A percentile compares a stretch with the other conserved stretches of the same genome.
Evolutionary conservation across 1,140 invertebrate species (phyloP).

Genomic region (Panagrolaimus sp.): DNA sequence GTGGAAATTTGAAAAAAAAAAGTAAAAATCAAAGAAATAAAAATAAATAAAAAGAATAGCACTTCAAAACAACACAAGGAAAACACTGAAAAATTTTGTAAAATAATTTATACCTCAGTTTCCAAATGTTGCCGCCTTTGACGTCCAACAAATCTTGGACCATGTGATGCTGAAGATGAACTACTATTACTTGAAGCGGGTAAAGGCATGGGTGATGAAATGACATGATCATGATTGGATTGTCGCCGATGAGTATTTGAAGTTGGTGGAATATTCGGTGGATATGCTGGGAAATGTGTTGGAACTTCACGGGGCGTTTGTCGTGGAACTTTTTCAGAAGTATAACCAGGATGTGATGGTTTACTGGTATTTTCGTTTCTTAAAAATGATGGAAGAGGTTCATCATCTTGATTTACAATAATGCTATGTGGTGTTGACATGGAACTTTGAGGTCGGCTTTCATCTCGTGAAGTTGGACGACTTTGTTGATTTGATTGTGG

Average conservation of each 20-base stretch:
- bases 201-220: conserved; percentile 2
- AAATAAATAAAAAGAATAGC: background rate
- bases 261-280: conserved; percentile 2
- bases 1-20: too few species aligned
- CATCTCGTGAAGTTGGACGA: conserved; percentile 8
- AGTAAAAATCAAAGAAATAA: conserved; percentile 1
- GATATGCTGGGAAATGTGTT: background rate
- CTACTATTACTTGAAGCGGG: conserved; percentile 1
- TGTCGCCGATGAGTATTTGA: background rate
- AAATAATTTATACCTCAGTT: conserved; percentile 1
- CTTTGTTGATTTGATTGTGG: background rate
- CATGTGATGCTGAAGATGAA: background rate
- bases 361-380: background rate
- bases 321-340: background rate
- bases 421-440: background rate
- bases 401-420: conserved; percentile 13
- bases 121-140: conserved; percentile 5
- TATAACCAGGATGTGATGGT: background rate
- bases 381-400: background rate
- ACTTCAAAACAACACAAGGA: background rate
- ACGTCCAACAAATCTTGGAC: conserved; percentile 7
- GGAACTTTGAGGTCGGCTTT: background rate
- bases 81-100: background rate
- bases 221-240: background rate
- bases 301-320: background rate